A percentile compares a stretch with the other conserved stretches of the same genome.
Conservation (phyloP, 2,888 invertebrate genomes). For the Miltochrista miniata region DNA sequence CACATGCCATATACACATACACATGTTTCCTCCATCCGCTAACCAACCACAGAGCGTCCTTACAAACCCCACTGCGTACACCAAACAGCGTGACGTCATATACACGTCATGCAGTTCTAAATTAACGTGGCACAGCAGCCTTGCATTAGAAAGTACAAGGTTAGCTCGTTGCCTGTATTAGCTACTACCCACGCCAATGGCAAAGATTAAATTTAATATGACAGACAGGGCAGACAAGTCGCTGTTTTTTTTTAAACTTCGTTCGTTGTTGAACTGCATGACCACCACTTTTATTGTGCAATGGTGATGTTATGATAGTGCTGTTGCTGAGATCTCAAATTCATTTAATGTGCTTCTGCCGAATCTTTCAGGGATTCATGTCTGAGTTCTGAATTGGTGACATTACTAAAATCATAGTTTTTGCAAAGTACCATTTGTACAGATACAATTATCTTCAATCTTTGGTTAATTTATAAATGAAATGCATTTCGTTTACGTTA, state of each 20-base stretch:
- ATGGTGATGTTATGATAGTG: too few relatives aligned
- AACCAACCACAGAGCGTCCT: background rate
- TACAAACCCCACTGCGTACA: slow-evolving; percentile 3
- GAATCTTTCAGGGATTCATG: too few relatives aligned
- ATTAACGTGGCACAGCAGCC: slow-evolving; percentile 26
- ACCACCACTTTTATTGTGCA: too few relatives aligned
- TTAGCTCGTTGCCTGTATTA: slow-evolving; percentile 26
- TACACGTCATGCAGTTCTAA: slow-evolving; percentile 23
- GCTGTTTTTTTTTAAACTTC: background rate
- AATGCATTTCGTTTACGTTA: too few relatives aligned
- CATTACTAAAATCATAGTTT: too few relatives aligned
- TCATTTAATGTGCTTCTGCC: too few relatives aligned
- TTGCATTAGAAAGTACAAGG: slow-evolving; percentile 45
- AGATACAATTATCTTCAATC: too few relatives aligned
- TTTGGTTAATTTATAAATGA: too few relatives aligned
- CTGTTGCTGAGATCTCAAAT: too few relatives aligned
- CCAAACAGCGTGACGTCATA: slow-evolving; percentile 21
- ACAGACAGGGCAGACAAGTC: slow-evolving; percentile 9
- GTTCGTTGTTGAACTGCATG: too few relatives aligned
- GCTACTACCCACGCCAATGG: slow-evolving; percentile 20
- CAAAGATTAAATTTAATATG: slow-evolving; percentile 13
- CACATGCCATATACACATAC: background rate
- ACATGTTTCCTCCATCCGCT: background rate
- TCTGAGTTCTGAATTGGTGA: too few relatives aligned
- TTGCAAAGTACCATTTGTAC: too few relatives aligned